phyloP scores from a whole-genome alignment of 1,140 invertebrate genomes.

The Aphis gossypii region DNA sequence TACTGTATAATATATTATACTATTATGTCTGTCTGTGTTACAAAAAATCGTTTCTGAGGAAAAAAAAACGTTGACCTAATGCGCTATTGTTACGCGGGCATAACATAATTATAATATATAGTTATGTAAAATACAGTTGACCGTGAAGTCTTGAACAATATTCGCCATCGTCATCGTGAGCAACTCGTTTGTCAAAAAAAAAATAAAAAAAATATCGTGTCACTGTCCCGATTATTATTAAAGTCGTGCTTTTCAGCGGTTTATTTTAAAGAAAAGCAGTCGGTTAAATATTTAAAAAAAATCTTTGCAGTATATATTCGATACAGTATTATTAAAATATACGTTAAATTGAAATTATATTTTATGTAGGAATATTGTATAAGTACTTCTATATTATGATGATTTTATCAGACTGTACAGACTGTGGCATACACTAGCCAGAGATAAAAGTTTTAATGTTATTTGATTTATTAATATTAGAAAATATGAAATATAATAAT shows the following conservation, averaged over 20 bases:
- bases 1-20: too few relatives aligned
- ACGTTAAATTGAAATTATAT: too few relatives aligned
- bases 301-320: too few relatives aligned
- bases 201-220: background rate
- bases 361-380: too few relatives aligned
- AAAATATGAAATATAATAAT: too few relatives aligned
- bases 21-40: too few relatives aligned
- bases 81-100: background rate
- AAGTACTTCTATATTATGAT: too few relatives aligned
- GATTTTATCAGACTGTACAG: too few relatives aligned
- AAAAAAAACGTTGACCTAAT: conserved; percentile 17
- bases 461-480: too few relatives aligned
- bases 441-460: too few relatives aligned
- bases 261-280: background rate
- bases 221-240: background rate
- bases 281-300: background rate
- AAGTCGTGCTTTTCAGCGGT: background rate
- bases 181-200: background rate
- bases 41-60: background rate
- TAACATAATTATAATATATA: background rate
- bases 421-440: too few relatives aligned
- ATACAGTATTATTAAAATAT: too few relatives aligned
- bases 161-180: background rate
- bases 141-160: background rate
- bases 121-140: background rate